These are phyloP conservation scores for Eristalis arbustorum DNA, from an alignment of 2,888 invertebrate genomes.

Conservation along the genomic window DNA sequence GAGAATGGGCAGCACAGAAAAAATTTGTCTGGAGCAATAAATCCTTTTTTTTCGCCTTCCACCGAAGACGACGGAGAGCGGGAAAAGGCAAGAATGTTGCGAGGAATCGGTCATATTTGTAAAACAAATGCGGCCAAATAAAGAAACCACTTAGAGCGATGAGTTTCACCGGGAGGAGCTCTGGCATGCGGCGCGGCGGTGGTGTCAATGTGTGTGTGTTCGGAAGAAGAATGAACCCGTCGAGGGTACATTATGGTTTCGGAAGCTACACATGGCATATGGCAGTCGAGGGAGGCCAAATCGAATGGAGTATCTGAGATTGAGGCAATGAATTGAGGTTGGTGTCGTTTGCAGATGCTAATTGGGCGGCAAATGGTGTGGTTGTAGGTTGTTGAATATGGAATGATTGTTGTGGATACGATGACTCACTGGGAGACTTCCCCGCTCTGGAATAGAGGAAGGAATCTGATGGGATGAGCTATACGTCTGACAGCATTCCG, in stretches of 20 bases:
- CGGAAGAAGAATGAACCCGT: constrained; percentile 67
- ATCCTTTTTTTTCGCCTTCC: constrained; percentile 52
- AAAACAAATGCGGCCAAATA: constrained; percentile 71
- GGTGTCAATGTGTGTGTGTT: background rate
- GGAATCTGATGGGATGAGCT: no score
- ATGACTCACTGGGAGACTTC: background rate
- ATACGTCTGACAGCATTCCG: no score
- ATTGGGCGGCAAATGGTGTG: background rate
- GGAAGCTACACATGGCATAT: constrained; percentile 62
- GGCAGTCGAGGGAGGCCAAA: constrained; percentile 25
- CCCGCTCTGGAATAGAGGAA: no score
- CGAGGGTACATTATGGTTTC: constrained; percentile 64
- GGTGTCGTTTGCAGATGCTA: background rate
- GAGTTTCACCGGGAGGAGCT: constrained; percentile 54
- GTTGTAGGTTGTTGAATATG: background rate
- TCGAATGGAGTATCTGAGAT: background rate
- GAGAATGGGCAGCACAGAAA: constrained; percentile 50
- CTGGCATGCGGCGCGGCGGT: background rate
- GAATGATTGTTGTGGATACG: background rate
- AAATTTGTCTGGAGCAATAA: constrained; percentile 69
- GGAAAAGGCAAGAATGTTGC: constrained; percentile 63
- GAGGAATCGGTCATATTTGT: constrained; percentile 69
- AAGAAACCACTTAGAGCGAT: constrained; percentile 69
- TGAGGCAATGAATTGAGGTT: background rate
- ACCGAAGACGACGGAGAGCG: background rate